Evolutionary conservation across 2,113 vertebrate genomes (phyloP).

Genomic region (Gymnocephalus cernua): DNA sequence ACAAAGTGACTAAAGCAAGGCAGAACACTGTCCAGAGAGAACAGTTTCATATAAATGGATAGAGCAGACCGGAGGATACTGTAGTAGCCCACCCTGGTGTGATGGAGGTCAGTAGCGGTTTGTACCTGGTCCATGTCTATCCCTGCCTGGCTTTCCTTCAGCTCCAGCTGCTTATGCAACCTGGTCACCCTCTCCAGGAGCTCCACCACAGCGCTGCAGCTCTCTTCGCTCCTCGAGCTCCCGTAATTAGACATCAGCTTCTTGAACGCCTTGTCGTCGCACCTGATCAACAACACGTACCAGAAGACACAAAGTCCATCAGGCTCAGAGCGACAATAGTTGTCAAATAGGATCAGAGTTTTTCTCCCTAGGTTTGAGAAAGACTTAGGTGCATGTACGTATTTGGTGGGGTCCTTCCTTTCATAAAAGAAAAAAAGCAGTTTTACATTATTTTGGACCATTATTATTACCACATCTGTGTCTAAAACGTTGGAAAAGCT

Average conservation of each 20-base stretch:
- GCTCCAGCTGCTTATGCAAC: slow-evolving; percentile 86
- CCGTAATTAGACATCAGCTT: slow-evolving; percentile 81
- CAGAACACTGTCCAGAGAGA: slow-evolving; percentile 14
- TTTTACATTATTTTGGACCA: no score
- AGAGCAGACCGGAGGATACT: neutral
- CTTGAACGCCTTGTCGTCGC: slow-evolving; percentile 85
- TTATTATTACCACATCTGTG: no score
- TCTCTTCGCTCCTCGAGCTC: slow-evolving; percentile 70
- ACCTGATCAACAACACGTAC: slow-evolving; percentile 75
- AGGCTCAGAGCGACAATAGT: neutral
- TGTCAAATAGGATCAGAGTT: neutral
- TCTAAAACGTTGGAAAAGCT: no score
- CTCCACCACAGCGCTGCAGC: slow-evolving; percentile 73
- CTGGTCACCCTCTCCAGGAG: slow-evolving; percentile 79
- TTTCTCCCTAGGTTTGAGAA: neutral
- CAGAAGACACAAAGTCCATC: neutral
- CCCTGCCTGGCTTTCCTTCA: slow-evolving; percentile 79
- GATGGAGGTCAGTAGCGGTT: slow-evolving; percentile 9
- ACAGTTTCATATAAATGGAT: neutral
- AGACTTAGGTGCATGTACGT: no score
- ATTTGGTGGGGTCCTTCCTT: no score
- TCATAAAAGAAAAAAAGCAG: no score
- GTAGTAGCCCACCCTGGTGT: slow-evolving; percentile 29
- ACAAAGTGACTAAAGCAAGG: slow-evolving; percentile 28
- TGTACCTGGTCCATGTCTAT: slow-evolving; percentile 87